Percentiles rank a stretch among this genome's conserved stretches.
Conservation (phyloP, 2,113 vertebrate genomes). For the Struthio camelus region DNA sequence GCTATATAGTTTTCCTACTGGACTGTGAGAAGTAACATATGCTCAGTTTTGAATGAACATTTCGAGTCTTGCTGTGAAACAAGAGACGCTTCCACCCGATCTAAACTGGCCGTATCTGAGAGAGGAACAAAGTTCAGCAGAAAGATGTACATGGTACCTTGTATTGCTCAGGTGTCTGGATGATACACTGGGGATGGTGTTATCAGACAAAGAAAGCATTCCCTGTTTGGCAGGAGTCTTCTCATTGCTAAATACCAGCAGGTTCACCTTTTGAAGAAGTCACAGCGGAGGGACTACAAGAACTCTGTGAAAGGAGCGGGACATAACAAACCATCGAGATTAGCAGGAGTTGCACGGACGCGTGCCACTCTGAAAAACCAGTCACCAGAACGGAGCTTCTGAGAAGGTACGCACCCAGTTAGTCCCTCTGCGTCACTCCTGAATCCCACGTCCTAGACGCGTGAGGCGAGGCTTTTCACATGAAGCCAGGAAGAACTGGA, state of each 20-base stretch:
- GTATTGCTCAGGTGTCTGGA: background rate
- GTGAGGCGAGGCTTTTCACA: background rate
- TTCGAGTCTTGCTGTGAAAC: background rate
- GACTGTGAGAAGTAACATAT: background rate
- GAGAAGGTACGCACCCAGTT: background rate
- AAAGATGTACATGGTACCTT: background rate
- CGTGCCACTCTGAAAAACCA: background rate
- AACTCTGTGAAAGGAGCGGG: rapidly evolving
- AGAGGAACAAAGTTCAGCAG: background rate
- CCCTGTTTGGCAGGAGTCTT: background rate
- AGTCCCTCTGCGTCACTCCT: background rate
- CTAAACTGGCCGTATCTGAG: background rate
- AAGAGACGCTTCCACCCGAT: background rate
- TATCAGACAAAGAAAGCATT: background rate
- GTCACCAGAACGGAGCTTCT: background rate
- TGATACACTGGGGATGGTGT: background rate
- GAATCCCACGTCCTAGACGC: background rate
- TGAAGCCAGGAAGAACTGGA: background rate
- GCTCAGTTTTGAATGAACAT: background rate
- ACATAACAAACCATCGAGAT: background rate
- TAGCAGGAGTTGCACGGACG: background rate
- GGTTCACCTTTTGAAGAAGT: background rate
- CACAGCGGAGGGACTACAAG: background rate
- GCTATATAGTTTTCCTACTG: background rate
- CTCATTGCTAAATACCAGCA: background rate